These are phyloP conservation scores for Chymomyza caudatula DNA, from an alignment of 2,888 invertebrate genomes.

Conservation along the genomic window DNA sequence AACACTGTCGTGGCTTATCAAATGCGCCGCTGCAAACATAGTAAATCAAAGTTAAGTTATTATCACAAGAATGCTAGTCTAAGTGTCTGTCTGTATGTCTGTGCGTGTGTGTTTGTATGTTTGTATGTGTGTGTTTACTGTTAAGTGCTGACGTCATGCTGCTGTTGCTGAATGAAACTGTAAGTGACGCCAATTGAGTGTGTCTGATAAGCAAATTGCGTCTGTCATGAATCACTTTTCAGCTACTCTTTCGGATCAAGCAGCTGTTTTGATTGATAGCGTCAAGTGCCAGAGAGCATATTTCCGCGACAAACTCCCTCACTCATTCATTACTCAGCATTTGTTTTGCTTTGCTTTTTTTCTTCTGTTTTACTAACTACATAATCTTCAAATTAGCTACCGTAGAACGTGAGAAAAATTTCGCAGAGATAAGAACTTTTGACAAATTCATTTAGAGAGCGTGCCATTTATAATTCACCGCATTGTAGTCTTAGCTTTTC, in stretches of 20 bases:
- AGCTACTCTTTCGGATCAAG: neutral
- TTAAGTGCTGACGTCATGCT: constrained; percentile 18
- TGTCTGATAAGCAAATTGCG: neutral
- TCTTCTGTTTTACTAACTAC: neutral
- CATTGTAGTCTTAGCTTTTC: neutral
- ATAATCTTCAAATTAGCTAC: neutral
- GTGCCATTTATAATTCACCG: neutral
- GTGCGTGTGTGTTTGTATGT: neutral
- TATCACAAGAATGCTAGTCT: neutral
- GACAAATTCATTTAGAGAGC: neutral
- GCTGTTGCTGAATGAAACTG: neutral
- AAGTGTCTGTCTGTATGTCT: neutral
- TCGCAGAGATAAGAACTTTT: constrained; percentile 39
- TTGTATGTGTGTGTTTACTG: neutral
- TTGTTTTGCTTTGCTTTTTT: neutral
- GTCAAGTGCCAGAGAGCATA: neutral
- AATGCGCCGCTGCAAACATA: neutral
- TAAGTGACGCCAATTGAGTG: neutral
- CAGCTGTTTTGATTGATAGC: neutral
- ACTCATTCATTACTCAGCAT: constrained; percentile 52
- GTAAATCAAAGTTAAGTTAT: constrained; percentile 13
- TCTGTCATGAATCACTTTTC: neutral
- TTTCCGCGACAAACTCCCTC: constrained; percentile 18
- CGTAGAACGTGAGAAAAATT: constrained; percentile 57
- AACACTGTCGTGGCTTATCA: neutral